Base-by-base conservation (phyloP, 2,888 invertebrate genomes). In the Asteroscopus sphinx region DNA sequence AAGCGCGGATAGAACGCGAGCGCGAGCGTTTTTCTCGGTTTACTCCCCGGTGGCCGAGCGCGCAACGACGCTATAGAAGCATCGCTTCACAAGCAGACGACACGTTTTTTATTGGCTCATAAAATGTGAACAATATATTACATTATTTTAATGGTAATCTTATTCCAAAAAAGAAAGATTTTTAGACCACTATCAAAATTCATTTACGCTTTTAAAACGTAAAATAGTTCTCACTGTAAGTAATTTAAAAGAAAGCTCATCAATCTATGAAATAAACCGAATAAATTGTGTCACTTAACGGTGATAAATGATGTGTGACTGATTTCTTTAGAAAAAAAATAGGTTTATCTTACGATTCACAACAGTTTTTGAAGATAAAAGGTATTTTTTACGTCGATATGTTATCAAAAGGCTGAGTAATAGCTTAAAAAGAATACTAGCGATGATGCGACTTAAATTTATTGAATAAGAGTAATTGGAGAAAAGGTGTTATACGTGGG, bases 261-360 rank as follows among this genome's bases (percentile, higher is more conserved):
- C 68, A 56, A 68, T 72, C 56, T 57, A 52, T 16, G 12, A 12
- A 51, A 37, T 32, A 48, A 44, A 65, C 61, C 40, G 52, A 48
- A 65, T 61, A 56, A 56, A 72, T 52, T 30, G 58, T 45, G 47
- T 46, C 32, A 26, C 44, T 37, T 48, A 35, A 46, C 41, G 56
- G 53, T 71, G 71, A 72, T 72, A 56, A 66, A 72, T 47, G 58
- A 54, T 32, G 33, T 30, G 42, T 48, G 61, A 52, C 48, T 62
- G 62, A 67, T 67, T 51, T 16, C 37, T 68, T 53, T 51, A 0
- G 28, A 48, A 26, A 51, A 72, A 66, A 68, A 66, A 48, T 56
- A 17, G 25, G 57, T 59, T 56, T 62, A 66, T 72, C 62, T 48
- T 25, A 11, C 15, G 30, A 39, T 8, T 45, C 36, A 49, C 26